Conservation (phyloP, 2,797 vertebrate species). For the Pogoniulus pusillus region DNA sequence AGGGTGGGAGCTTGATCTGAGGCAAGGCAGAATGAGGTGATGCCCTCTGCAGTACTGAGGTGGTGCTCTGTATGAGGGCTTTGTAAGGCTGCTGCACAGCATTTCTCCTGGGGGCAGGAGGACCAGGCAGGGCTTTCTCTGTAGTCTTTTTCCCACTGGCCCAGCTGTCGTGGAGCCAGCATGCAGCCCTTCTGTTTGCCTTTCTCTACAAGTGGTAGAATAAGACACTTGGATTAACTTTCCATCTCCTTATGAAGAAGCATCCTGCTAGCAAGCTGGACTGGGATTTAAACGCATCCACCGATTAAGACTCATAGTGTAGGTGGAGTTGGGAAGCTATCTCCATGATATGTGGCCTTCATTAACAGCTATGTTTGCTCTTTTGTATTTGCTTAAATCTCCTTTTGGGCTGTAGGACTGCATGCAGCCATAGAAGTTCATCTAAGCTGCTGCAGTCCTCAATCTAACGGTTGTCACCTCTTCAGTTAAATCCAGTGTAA, state of each 20-base stretch:
- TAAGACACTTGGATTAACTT: background rate
- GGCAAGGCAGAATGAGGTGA: background rate
- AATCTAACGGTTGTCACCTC: background rate
- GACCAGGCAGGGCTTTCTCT: background rate
- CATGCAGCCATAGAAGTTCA: background rate
- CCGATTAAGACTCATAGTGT: background rate
- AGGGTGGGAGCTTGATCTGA: background rate
- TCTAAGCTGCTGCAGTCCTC: background rate
- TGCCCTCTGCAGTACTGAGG: background rate
- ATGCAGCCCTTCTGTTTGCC: background rate
- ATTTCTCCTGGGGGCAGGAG: background rate
- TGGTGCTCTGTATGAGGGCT: background rate
- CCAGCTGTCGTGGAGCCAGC: background rate
- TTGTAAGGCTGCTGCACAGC: background rate
- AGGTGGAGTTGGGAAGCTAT: background rate
- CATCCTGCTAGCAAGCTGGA: background rate
- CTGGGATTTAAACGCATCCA: background rate
- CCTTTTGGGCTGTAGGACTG: background rate
- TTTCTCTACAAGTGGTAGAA: background rate
- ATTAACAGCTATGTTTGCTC: background rate
- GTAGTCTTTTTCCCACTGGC: background rate
- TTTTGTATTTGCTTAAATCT: background rate
- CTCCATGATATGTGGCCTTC: background rate
- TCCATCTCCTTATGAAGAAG: background rate
- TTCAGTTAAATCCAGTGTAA: background rate